These are phyloP conservation scores for Athalia circularis DNA, from an alignment of 2,888 invertebrate species.

Conservation along the genomic window DNA sequence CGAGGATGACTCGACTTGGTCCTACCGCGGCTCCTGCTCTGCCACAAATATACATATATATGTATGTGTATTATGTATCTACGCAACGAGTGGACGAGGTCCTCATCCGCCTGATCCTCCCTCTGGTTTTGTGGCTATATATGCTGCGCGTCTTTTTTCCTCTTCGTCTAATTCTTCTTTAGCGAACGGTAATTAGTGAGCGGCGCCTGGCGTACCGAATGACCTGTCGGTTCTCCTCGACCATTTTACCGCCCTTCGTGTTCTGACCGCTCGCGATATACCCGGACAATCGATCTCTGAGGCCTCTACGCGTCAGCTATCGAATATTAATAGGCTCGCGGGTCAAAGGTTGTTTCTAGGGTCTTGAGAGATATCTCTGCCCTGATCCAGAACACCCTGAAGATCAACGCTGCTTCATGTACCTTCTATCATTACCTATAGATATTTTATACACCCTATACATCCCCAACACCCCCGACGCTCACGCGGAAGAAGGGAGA, in stretches of 20 bases:
- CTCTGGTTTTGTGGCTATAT: slow-evolving; percentile 7
- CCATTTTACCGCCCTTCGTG: slow-evolving; percentile 35
- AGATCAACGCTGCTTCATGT: background rate
- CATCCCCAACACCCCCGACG: too few species aligned
- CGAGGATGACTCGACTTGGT: slow-evolving; percentile 69
- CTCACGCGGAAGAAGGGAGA: too few species aligned
- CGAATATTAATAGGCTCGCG: slow-evolving; percentile 43
- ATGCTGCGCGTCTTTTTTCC: slow-evolving; percentile 27
- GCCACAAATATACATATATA: background rate
- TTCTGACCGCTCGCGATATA: slow-evolving; percentile 30
- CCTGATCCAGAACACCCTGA: background rate
- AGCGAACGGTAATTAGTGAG: slow-evolving; percentile 67
- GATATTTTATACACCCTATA: background rate
- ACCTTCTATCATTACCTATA: background rate
- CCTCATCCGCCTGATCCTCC: background rate
- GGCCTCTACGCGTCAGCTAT: slow-evolving; percentile 37
- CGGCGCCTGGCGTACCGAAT: slow-evolving; percentile 52
- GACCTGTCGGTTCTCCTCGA: slow-evolving; percentile 44
- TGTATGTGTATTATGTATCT: background rate
- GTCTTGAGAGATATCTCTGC: slow-evolving; percentile 39
- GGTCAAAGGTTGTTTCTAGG: slow-evolving; percentile 37
- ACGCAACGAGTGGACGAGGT: slow-evolving; percentile 1
- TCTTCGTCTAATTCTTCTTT: slow-evolving; percentile 30
- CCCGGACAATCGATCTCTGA: slow-evolving; percentile 43
- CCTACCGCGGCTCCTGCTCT: slow-evolving; percentile 13